These are phyloP conservation scores for Lepidostoma basale DNA, from an alignment of 1,140 invertebrate species.

Conservation along the genomic window DNA sequence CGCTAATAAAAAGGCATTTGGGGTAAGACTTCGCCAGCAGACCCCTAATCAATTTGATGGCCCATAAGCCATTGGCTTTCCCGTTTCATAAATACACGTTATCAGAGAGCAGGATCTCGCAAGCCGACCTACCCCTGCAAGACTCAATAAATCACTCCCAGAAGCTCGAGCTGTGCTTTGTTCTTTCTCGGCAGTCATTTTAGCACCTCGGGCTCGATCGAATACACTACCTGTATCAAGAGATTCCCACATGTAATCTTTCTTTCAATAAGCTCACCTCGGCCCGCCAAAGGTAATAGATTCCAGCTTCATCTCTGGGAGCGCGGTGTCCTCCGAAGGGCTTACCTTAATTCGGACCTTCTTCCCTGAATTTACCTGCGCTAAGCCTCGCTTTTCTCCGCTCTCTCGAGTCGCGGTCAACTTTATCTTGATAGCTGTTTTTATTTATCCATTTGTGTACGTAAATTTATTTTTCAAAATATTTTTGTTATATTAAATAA, in stretches of 20 bases:
- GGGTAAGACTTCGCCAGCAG: background rate
- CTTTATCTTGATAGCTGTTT: no score
- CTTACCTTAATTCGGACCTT: background rate
- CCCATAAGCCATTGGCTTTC: background rate
- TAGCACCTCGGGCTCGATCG: background rate
- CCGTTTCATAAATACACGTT: slow-evolving; percentile 3
- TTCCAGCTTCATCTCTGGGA: background rate
- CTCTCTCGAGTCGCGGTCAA: no score
- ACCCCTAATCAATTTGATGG: slow-evolving; percentile 2
- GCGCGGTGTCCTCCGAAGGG: background rate
- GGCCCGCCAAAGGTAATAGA: background rate
- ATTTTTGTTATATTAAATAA: no score
- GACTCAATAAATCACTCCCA: background rate
- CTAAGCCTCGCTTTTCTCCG: no score
- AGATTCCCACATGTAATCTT: slow-evolving; percentile 10
- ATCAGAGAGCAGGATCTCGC: background rate
- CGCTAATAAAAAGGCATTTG: no score
- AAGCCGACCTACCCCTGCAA: background rate
- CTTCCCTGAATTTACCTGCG: background rate
- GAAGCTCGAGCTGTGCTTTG: background rate
- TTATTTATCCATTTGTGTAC: no score
- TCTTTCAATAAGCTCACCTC: slow-evolving; percentile 15
- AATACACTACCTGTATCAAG: slow-evolving; percentile 9
- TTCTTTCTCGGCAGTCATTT: slow-evolving; percentile 24
- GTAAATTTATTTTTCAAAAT: background rate